Evolutionary conservation across 2,888 invertebrate genomes (phyloP).

Genomic region (Eledone cirrhosa): DNA sequence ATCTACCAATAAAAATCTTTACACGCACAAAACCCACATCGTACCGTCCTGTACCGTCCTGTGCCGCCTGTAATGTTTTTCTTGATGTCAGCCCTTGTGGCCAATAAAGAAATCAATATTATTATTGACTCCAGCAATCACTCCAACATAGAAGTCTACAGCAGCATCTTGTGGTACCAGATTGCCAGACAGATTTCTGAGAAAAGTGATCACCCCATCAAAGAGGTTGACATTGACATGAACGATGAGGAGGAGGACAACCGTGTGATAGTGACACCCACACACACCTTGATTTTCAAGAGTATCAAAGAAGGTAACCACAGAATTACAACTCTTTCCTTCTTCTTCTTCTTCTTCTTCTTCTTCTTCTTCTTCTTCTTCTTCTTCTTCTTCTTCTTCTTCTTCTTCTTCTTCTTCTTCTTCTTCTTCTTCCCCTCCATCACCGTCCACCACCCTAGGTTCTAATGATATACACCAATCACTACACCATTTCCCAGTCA

Average conservation of each 20-base stretch:
- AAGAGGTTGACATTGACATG: conserved; percentile 42
- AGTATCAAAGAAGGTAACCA: conserved; percentile 4
- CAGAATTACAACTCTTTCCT: background rate
- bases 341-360: background rate
- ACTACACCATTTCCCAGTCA: too few relatives aligned
- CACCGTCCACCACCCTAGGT: conserved; percentile 31
- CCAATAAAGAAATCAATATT: background rate
- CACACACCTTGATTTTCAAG: conserved; percentile 43
- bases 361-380: background rate
- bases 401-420: conserved; percentile 15
- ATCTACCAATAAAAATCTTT: too few relatives aligned
- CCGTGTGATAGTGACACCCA: conserved; percentile 37
- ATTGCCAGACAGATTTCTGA: background rate
- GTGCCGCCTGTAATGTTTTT: too few relatives aligned
- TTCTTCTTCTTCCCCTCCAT: conserved; percentile 11
- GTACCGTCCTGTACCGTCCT: too few relatives aligned
- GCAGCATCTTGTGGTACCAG: conserved; percentile 5
- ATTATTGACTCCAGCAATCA: conserved; percentile 21
- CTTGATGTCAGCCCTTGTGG: too few relatives aligned
- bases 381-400: conserved; percentile 21
- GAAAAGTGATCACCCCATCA: conserved; percentile 29
- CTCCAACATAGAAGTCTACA: background rate
- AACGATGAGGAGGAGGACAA: conserved; percentile 43
- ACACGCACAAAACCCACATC: too few relatives aligned
- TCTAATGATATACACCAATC: too few relatives aligned